These are phyloP conservation scores for Candidula unifasciata DNA, from an alignment of 2,888 invertebrate species.

Conservation along the genomic window DNA sequence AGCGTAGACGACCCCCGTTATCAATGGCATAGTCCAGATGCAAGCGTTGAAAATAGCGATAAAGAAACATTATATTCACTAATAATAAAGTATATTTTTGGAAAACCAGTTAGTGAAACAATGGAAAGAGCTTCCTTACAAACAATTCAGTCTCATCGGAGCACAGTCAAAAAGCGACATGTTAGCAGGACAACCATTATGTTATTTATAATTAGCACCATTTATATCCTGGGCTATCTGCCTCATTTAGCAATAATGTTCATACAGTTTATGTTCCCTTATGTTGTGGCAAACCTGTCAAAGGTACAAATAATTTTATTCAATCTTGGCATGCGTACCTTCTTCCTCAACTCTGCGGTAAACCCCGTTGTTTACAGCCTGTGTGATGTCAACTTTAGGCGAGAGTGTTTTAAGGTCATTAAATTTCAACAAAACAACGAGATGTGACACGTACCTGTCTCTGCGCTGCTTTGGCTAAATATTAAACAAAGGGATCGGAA, in stretches of 20 bases:
- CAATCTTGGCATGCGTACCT: background rate
- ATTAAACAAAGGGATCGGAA: too few relatives aligned
- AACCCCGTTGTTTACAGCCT: conserved; percentile 17
- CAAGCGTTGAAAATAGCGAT: too few relatives aligned
- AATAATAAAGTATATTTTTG: too few relatives aligned
- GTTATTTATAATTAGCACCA: conserved; percentile 21
- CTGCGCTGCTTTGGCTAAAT: too few relatives aligned
- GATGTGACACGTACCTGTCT: too few relatives aligned
- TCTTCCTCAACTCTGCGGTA: conserved; percentile 15
- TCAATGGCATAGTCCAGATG: too few relatives aligned
- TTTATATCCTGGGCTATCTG: conserved; percentile 28
- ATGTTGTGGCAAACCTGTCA: background rate
- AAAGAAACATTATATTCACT: too few relatives aligned
- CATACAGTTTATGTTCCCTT: background rate
- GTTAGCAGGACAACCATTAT: conserved; percentile 26
- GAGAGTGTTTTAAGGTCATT: background rate
- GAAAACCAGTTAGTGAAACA: too few relatives aligned
- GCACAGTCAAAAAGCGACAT: background rate
- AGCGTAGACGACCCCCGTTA: too few relatives aligned
- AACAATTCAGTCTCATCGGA: background rate
- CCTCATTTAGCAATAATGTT: background rate
- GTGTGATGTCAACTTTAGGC: conserved; percentile 16
- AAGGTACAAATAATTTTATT: background rate
- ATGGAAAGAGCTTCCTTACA: background rate
- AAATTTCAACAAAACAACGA: too few relatives aligned